Evolutionary conservation across 2,113 vertebrate genomes (phyloP), one percentile per base, ranked within the genome.

Genomic region (Trichechus manatus): DNA sequence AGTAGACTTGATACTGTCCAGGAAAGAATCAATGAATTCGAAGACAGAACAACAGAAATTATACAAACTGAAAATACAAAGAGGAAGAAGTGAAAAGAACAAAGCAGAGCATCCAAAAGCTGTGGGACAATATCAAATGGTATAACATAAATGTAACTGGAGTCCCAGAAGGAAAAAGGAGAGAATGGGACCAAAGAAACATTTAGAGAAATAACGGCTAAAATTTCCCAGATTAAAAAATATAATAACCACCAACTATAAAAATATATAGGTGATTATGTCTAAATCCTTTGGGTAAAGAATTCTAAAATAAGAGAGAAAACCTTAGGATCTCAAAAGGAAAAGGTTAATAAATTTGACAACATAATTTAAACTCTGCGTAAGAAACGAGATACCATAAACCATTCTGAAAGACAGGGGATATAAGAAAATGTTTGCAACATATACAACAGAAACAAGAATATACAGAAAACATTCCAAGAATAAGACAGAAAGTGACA

Each of bases 161-260:
- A 89, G 31, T 61, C 17, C n/a, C 31, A 72, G 15, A 8, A 64
- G 29, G 8, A 90, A 15, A 85, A 61, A 2, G 63, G 6, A 77
- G 36, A 50, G 61, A 89, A 75, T 17, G 56, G 74, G 75, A 92
- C 42, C 88, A 36, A 74, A 89, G 42, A 88, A 88, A 75, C 59
- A 86, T 59, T 20, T 23, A 2, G 86, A 81, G 39, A 93, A 61
- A 88, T 47, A 75, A 92, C 25, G 9, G 39, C 5, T 31, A 66
- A 15, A 75, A 42, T 93, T 42, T 84, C 42, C n/a, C 44, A 94
- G 27, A 95, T n/a, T 79, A 82, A 72, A 94, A 96, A 75, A 61
- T 7, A 14, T 27, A 75, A 91, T n/a, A 79, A 87, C 39, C 13
- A 86, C 39, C 39, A 90, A 86, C 66, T 82, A 47, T 33, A 82